phyloP scores from a whole-genome alignment of 37 sponge, comb jelly and placozoan genomes.

The Spongilla lacustris region DNA sequence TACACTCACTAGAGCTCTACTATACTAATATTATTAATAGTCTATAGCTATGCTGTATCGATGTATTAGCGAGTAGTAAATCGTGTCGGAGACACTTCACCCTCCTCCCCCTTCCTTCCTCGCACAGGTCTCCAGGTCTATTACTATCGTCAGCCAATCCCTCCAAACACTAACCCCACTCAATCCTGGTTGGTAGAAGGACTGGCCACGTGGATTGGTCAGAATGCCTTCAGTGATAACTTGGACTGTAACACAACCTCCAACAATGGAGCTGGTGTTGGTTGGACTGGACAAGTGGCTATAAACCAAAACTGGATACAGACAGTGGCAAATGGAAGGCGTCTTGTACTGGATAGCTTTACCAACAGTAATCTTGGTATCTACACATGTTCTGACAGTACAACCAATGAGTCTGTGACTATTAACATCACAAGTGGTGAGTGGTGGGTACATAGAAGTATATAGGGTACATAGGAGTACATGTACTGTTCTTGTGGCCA shows the following conservation, averaged over 20 bases:
- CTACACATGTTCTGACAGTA: conserved; percentile 23
- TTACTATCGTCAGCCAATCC: neutral
- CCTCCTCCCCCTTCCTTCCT: neutral
- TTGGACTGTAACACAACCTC: conserved; percentile 32
- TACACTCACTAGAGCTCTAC: too few relatives aligned
- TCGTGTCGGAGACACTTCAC: too few relatives aligned
- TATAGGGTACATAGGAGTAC: too few relatives aligned
- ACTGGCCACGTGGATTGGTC: conserved; percentile 19
- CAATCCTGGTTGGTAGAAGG: conserved; percentile 33
- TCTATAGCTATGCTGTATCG: too few relatives aligned
- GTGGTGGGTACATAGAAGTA: too few relatives aligned
- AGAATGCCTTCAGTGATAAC: neutral
- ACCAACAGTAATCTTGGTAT: conserved; percentile 5
- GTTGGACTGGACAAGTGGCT: conserved; percentile 18
- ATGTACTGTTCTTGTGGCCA: too few relatives aligned
- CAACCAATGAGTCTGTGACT: neutral
- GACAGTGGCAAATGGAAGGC: neutral
- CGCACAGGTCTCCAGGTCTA: neutral
- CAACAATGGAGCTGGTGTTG: conserved; percentile 3
- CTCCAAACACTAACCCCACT: neutral
- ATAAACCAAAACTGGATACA: neutral
- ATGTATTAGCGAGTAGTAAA: too few relatives aligned
- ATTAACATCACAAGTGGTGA: conserved; percentile 29
- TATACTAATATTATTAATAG: too few relatives aligned
- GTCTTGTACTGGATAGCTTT: neutral